Percentiles rank a stretch among this genome's conserved stretches.
phyloP scores from a whole-genome alignment of 1,140 invertebrate species.

The Oryzaephilus surinamensis region DNA sequence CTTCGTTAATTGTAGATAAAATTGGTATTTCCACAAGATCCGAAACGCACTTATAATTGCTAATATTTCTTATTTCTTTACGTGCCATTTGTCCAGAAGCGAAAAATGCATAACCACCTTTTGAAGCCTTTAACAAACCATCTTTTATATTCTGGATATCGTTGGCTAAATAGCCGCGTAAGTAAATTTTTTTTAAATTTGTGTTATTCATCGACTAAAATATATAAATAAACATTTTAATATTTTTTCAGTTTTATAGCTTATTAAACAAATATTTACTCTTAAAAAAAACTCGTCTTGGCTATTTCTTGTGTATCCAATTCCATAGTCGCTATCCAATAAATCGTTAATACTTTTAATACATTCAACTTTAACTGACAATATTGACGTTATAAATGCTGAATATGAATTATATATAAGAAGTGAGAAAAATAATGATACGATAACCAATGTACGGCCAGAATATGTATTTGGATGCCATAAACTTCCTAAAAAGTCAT shows the following conservation, averaged over 20 bases:
- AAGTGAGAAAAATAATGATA: slow-evolving; percentile 44
- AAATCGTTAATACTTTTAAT: slow-evolving; percentile 48
- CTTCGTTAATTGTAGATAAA: slow-evolving; percentile 10
- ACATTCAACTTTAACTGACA: slow-evolving; percentile 47
- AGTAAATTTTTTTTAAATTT: slow-evolving; percentile 21
- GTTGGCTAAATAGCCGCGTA: slow-evolving; percentile 20
- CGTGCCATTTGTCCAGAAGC: slow-evolving; percentile 16
- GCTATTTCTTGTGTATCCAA: slow-evolving; percentile 45
- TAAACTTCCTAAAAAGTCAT: no score
- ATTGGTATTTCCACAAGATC: slow-evolving; percentile 19
- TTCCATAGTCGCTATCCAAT: slow-evolving; percentile 44
- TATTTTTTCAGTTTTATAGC: no score
- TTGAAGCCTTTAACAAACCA: slow-evolving; percentile 15
- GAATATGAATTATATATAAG: slow-evolving; percentile 44
- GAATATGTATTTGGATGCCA: slow-evolving; percentile 45
- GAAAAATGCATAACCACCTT: slow-evolving; percentile 22
- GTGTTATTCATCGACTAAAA: slow-evolving; percentile 19
- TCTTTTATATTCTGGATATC: slow-evolving; percentile 17
- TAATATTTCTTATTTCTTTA: slow-evolving; percentile 14
- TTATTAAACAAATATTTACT: slow-evolving; percentile 26
- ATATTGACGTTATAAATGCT: slow-evolving; percentile 47
- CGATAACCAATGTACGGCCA: slow-evolving; percentile 45
- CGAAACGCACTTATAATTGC: slow-evolving; percentile 19
- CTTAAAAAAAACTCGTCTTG: slow-evolving; percentile 41
- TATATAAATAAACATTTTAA: slow-evolving; percentile 1